Base-by-base conservation (phyloP, 2,113 vertebrate species). In the Cottus gobio region DNA sequence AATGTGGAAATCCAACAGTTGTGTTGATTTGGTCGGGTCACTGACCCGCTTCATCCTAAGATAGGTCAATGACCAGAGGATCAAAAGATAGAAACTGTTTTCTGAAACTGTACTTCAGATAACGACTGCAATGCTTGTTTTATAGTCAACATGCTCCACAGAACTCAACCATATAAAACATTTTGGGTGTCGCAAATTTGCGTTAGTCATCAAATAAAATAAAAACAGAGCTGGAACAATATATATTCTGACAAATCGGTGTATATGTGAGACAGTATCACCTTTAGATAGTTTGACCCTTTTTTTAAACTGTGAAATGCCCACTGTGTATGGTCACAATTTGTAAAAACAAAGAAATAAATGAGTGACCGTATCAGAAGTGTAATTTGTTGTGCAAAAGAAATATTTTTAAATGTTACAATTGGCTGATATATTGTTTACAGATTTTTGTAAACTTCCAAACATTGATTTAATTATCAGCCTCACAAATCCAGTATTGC, bases 51-150 rank as follows among this genome's bases (percentile, higher is more conserved):
- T 1, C 31, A 5, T 68, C 22, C 22, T 24, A 16, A 31, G 18
- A 61, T 7, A 79, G 54, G 77, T 89, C 67, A 84, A 24, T 44
- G 75, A 24, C 78, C 75, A 8, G 7, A 73, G 6, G 75, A 57
- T 69, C 77, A 75, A 39, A 66, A 72, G 56, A 34, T 37, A 22
- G 2, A 31, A 36, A 64, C 30, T 37, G 37, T 20, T 50, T 36
- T 39, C 15, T 44, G 15, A 26, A 48, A 20, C 8, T 60, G 30
- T 71, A 24, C 24, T 58, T 71, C 8, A 69, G 42, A 62, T 20
- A 16, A 67, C 30, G 58, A 39, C 4, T 52, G 18, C 10, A 20
- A 48, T 26, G 44, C 10, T 42, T 0, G 9, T 62, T 63, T 30
- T 3, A 44, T 16, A 13, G 34, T 62, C 20, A 39, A 42, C 24